A percentile compares a stretch with the other conserved stretches of the same genome.
phyloP scores from a whole-genome alignment of 2,888 invertebrate genomes.

The Drosophila niveifrons region DNA sequence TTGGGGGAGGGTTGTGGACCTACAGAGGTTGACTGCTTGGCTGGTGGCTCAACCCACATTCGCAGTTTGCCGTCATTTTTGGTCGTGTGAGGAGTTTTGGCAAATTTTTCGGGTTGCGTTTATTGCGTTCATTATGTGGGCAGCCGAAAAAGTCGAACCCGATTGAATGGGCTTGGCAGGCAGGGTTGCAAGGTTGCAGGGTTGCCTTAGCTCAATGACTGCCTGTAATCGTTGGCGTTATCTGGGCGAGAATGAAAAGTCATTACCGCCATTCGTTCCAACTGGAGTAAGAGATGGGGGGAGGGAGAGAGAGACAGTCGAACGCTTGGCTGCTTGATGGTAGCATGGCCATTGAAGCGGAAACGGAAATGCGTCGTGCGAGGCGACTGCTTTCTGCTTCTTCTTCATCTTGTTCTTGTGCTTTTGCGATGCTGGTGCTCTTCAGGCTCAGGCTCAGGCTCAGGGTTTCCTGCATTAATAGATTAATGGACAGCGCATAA shows the following conservation, averaged over 20 bases:
- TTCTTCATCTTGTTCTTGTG: too few relatives aligned
- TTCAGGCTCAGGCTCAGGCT: slow-evolving; percentile 15
- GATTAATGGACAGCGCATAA: slow-evolving; percentile 63
- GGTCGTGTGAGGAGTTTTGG: slow-evolving; percentile 60
- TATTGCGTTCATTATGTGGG: slow-evolving; percentile 76
- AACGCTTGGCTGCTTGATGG: slow-evolving; percentile 42
- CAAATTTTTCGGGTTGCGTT: slow-evolving; percentile 78
- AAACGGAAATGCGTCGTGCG: slow-evolving; percentile 73
- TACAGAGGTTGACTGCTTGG: slow-evolving; percentile 1
- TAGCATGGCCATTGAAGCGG: slow-evolving; percentile 72
- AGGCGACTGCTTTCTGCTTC: slow-evolving; percentile 7
- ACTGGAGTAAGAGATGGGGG: slow-evolving; percentile 18
- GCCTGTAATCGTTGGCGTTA: slow-evolving; percentile 67
- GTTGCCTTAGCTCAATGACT: background rate
- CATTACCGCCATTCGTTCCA: slow-evolving; percentile 82
- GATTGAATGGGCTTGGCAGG: slow-evolving; percentile 66
- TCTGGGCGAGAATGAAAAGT: slow-evolving; percentile 82
- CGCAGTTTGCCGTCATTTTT: slow-evolving; percentile 1
- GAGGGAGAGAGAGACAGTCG: slow-evolving; percentile 7
- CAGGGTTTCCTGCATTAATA: slow-evolving; percentile 63
- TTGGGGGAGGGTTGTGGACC: slow-evolving; percentile 9
- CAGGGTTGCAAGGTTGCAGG: background rate
- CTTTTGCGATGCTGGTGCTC: background rate
- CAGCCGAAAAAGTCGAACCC: slow-evolving; percentile 39
- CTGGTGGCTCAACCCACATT: slow-evolving; percentile 22